Conservation (phyloP, 2,113 vertebrate genomes). For the Zapus hudsonius region DNA sequence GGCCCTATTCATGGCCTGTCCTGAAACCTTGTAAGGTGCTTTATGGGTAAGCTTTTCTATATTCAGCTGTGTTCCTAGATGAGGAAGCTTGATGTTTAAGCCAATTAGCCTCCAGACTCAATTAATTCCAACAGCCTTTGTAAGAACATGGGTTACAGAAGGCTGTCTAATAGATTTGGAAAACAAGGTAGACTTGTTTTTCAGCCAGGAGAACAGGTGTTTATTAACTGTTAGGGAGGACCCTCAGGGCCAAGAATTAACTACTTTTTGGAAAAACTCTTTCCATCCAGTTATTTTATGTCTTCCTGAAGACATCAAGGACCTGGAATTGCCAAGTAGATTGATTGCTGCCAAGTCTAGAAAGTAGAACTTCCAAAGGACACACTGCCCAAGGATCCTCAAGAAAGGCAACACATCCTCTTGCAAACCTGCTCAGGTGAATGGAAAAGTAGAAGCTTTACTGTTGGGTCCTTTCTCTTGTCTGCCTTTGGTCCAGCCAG, state of each 20-base stretch:
- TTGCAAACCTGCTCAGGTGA: background rate
- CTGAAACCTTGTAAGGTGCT: background rate
- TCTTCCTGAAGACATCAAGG: background rate
- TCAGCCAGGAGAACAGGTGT: background rate
- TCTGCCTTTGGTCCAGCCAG: background rate
- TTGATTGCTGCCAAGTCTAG: background rate
- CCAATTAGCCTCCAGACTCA: background rate
- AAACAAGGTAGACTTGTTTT: background rate
- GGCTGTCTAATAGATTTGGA: background rate
- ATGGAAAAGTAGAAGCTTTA: background rate
- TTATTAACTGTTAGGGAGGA: background rate
- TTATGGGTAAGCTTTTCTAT: background rate
- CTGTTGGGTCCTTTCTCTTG: background rate
- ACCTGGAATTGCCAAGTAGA: background rate
- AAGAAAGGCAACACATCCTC: background rate
- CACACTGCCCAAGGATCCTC: too few relatives aligned
- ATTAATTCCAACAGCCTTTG: background rate
- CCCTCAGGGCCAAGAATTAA: background rate
- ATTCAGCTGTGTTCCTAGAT: background rate
- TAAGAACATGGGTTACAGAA: background rate
- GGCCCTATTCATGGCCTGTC: too few relatives aligned
- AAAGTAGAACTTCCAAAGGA: too few relatives aligned
- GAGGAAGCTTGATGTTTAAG: background rate
- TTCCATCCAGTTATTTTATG: background rate
- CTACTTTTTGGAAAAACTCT: background rate